These are phyloP conservation scores for Heloderma charlesbogerti DNA, from an alignment of 2,113 vertebrate genomes.

Conservation along the genomic window DNA sequence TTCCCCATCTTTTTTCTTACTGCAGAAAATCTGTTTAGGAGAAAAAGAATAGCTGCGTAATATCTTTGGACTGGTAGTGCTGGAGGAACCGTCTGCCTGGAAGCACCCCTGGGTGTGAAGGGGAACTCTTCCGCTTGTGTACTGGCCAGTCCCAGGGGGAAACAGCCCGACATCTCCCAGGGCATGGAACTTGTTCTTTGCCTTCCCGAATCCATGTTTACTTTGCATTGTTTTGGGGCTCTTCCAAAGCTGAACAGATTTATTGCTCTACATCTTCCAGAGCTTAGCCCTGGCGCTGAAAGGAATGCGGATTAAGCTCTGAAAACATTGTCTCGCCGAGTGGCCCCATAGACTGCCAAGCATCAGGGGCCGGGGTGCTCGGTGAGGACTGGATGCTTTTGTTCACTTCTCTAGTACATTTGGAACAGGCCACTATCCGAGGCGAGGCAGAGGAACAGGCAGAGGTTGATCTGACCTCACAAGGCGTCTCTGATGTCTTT, in stretches of 20 bases:
- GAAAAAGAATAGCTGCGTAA: too few relatives aligned
- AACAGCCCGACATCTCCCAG: not conserved
- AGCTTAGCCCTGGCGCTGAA: not conserved
- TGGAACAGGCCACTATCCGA: not conserved
- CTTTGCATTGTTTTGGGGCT: not conserved
- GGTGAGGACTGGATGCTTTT: not conserved
- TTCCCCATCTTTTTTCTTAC: too few relatives aligned
- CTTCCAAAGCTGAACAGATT: not conserved
- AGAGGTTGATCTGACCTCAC: constrained; percentile 3
- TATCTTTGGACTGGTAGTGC: too few relatives aligned
- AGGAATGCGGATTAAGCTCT: not conserved
- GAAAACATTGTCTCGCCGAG: not conserved
- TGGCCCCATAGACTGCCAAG: not conserved
- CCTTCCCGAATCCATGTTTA: not conserved
- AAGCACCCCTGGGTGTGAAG: not conserved
- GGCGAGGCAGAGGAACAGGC: not conserved
- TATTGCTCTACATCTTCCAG: not conserved
- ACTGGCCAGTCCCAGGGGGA: not conserved
- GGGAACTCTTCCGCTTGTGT: not conserved
- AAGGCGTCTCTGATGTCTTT: not conserved
- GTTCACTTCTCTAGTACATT: constrained; percentile 11
- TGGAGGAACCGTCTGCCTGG: too few relatives aligned
- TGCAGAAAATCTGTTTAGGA: too few relatives aligned
- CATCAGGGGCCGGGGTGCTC: not conserved
- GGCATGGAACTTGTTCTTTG: accelerated